Base-by-base conservation (phyloP, 2,888 invertebrate species). In the Apamea sordens region DNA sequence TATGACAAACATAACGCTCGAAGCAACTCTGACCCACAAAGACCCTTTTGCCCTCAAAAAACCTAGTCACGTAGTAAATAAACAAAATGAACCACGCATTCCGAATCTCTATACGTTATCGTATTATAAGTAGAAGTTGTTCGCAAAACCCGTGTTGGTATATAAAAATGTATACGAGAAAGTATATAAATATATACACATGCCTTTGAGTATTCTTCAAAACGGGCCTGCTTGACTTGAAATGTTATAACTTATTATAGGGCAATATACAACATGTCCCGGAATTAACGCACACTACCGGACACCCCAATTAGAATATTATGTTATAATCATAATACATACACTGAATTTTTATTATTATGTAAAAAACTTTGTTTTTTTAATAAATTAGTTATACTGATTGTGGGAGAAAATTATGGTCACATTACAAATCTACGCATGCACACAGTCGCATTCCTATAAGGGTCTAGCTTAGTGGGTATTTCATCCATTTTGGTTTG, bases 11-110 rank as follows among this genome's bases (percentile, higher is more conserved):
- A 70, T 82, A 73, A 65, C n/a, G 15, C 24, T 50, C 36, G n/a
- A 28, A 41, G 59, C 50, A 47, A 32, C 15, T n/a, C 24, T 36
- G 10, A 7, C 59, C 59, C 65, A 68, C 44, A 73, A 73, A 61
- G 71, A 83, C 70, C 76, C 65, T 74, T 53, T 68, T 69, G 13
- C 53, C 63, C 24, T 76, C 65, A 53, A 59, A 72, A 76, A 86
- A 59, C 74, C 80, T 76, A 47, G 81, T 80, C 88, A 88, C 88
- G 86, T 88, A 69, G 71, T 61, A 56, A 79, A 84, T 82, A 83
- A 82, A 88, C 77, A 88, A 88, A 86, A 77, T 80, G 85, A 76
- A 80, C 56, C 70, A 73, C 67, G 63, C 69, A 74, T 80, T 79
- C 28, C 80, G 64, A 77, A 73, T 78, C 72, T n/a, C 76, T 77